Evolutionary conservation across 2,797 vertebrate genomes (phyloP).

Genomic region (Morus bassanus): DNA sequence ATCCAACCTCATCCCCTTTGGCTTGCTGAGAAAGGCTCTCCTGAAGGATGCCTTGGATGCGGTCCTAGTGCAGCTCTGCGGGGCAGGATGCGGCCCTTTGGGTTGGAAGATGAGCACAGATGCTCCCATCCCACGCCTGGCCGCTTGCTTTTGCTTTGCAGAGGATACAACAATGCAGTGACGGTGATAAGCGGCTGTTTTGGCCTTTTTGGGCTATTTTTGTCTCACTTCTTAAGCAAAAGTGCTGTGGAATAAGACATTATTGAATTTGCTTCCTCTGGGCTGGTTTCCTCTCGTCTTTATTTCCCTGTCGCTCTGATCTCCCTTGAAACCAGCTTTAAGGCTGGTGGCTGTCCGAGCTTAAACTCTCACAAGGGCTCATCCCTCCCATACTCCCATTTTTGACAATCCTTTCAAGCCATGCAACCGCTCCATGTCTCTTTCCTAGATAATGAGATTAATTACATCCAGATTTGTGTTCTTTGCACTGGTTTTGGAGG

Average conservation of each 20-base stretch:
- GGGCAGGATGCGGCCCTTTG: background rate
- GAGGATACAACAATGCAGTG: fast-evolving
- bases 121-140: fast-evolving
- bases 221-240: background rate
- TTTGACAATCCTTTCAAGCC: background rate
- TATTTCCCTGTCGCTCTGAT: background rate
- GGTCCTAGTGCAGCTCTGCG: fast-evolving
- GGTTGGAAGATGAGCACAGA: fast-evolving
- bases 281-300: background rate
- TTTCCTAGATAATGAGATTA: constrained; percentile 35
- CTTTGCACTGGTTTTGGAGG: background rate
- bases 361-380: background rate
- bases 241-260: fast-evolving
- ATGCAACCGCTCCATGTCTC: background rate
- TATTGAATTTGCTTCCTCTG: background rate
- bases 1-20: background rate
- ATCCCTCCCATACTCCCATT: background rate
- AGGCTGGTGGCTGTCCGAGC: background rate
- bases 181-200: background rate
- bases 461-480: constrained; percentile 22
- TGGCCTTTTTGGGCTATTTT: background rate
- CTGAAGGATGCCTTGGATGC: background rate
- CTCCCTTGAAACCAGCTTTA: constrained; percentile 1
- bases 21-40: background rate
- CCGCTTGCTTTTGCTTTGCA: background rate